Evolutionary conservation across 2,888 invertebrate species (phyloP), one percentile per base, ranked within the genome.

Genomic region (Brachyopa scutellaris): DNA sequence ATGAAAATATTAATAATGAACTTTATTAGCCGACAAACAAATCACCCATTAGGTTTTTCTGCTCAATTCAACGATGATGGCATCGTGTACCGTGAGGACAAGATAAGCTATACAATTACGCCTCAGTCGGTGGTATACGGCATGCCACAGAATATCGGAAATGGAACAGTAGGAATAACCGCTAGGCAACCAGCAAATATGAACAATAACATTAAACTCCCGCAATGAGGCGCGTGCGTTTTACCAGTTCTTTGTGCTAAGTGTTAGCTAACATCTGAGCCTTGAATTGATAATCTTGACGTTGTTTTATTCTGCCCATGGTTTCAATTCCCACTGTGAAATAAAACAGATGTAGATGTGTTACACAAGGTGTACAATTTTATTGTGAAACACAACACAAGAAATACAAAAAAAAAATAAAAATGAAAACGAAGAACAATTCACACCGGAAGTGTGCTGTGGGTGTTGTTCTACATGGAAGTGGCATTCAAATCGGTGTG

Each of bases 181-280:
- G 66, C 42, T n/a, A 42, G 70, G 69, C 31, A 59, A 53, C 51
- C 55, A 80, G 64, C 67, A 74, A 59, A 67, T 36, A 57, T 49
- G 61, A 67, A 74, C 45, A 73, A 51, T 23, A 67, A 78, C 42
- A 76, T 61, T 74, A 67, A 80, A 84, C 85, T 82, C 86, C 86
- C 85, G 85, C 85, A 84, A 86, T 74, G 85, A 86, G 84, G 85
- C 85, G 85, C 85, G 84, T 87, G 87, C 85, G 61, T 73, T 55
- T 51, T 51, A 29, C 59, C 69, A 67, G 84, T 51, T 47, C 69
- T 64, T 66, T 55, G 72, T 62, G 55, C 42, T 72, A 62, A 55
- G 62, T 73, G 72, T 62, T 73, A 55, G 53, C 51, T 62, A 55
- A 57, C 66, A 42, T 64, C 66, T 66, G 66, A 74, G 38, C 15